Percentiles rank a stretch among this genome's conserved stretches.
Conservation (phyloP, 2,888 invertebrate species). For the Megamerina dolium region DNA sequence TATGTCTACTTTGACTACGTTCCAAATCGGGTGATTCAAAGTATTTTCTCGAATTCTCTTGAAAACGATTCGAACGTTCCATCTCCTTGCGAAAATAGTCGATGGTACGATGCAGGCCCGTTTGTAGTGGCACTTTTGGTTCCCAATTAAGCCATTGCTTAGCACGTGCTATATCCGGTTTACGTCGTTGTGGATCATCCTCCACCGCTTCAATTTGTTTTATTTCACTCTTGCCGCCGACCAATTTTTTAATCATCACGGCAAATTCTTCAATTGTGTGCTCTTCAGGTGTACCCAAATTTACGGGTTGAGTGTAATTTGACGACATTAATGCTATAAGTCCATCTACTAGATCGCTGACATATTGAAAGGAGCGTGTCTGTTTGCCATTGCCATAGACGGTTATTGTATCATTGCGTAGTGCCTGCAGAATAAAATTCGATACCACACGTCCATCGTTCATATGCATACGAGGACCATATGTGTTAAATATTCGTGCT, state of each 20-base stretch:
- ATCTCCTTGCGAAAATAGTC: constrained; percentile 91
- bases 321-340: constrained; percentile 87
- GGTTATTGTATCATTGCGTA: constrained; percentile 91
- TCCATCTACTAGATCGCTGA: constrained; percentile 94
- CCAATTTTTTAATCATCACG: constrained; percentile 72
- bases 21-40: constrained; percentile 40
- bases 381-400: constrained; percentile 86
- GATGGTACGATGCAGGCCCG: constrained; percentile 86
- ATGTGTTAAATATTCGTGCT: constrained; percentile 98
- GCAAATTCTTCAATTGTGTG: constrained; percentile 93
- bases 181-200: constrained; percentile 92
- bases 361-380: constrained; percentile 96
- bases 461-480: constrained; percentile 98
- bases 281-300: constrained; percentile 97
- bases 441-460: constrained; percentile 96
- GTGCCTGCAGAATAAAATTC: constrained; percentile 94
- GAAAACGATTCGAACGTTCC: constrained; percentile 50
- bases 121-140: constrained; percentile 79
- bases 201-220: constrained; percentile 78
- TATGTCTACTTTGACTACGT: constrained; percentile 26
- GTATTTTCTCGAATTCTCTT: constrained; percentile 43
- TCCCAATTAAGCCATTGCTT: constrained; percentile 81
- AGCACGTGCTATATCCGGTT: constrained; percentile 90
- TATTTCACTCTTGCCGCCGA: constrained; percentile 81
- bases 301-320: constrained; percentile 88